Evolutionary conservation across 2,113 vertebrate genomes (phyloP).

Genomic region (Mobula birostris): DNA sequence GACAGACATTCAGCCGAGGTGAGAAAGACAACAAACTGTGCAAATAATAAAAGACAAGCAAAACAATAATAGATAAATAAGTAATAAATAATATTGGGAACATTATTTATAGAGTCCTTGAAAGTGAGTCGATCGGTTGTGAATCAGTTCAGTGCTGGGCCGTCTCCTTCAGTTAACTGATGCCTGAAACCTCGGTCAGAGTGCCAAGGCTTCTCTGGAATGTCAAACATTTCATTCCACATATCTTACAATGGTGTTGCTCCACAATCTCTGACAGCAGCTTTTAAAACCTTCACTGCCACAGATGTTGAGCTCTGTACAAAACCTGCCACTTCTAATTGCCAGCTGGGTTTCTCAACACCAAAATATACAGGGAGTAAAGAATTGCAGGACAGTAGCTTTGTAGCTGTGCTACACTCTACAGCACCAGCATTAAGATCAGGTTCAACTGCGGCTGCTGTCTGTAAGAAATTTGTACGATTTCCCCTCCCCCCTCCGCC

Average conservation of each 20-base stretch:
- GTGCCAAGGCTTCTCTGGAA: not conserved
- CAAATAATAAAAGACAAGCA: too few species aligned
- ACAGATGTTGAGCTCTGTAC: not conserved
- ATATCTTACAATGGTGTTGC: not conserved
- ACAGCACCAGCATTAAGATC: not conserved
- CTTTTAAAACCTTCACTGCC: not conserved
- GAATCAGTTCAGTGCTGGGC: too few species aligned
- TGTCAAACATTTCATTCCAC: conserved; percentile 26
- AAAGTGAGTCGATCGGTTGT: too few species aligned
- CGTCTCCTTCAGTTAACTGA: conserved; percentile 9
- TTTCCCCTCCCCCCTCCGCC: too few species aligned
- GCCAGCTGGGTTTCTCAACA: not conserved
- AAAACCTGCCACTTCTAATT: not conserved
- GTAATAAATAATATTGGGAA: too few species aligned
- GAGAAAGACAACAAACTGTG: too few species aligned
- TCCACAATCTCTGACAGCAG: not conserved
- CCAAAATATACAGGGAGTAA: not conserved
- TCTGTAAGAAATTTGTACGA: too few species aligned
- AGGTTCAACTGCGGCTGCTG: too few species aligned
- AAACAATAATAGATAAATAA: too few species aligned
- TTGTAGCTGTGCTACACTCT: too few species aligned
- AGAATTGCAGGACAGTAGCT: not conserved
- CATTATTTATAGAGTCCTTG: too few species aligned
- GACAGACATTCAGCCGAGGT: too few species aligned
- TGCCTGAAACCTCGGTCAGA: not conserved